Percentiles rank a stretch among this genome's conserved stretches.
Evolutionary conservation across 2,113 vertebrate genomes (phyloP).

Genomic region (Atherinomorus stipes): DNA sequence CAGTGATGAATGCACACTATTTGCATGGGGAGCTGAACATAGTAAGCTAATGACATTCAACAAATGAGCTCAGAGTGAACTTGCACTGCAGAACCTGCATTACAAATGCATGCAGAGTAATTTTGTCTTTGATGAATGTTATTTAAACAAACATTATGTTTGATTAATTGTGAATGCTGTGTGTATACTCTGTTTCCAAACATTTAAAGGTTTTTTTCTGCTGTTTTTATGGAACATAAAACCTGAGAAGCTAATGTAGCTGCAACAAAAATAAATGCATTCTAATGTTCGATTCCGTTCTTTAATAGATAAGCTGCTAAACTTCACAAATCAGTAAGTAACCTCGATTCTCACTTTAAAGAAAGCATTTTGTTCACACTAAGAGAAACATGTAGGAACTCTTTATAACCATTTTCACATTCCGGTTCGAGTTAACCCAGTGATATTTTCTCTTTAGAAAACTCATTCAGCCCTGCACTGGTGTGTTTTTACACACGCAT

Average conservation of each 20-base stretch:
- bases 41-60: conserved; percentile 51
- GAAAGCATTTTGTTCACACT: background rate
- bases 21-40: conserved; percentile 56
- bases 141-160: conserved; percentile 23
- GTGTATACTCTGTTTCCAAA: conserved; percentile 15
- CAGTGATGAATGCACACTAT: conserved; percentile 64
- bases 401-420: background rate
- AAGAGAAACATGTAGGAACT: background rate
- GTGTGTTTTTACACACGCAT: too few species aligned
- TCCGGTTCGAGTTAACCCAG: too few species aligned
- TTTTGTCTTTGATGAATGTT: conserved; percentile 43
- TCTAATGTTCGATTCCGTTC: background rate
- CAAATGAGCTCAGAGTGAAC: conserved; percentile 55
- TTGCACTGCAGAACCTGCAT: conserved; percentile 23
- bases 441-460: too few species aligned
- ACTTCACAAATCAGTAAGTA: background rate
- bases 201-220: conserved; percentile 8
- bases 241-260: background rate
- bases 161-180: conserved; percentile 51
- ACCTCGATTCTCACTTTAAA: background rate
- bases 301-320: background rate
- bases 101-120: conserved; percentile 25
- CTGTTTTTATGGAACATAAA: background rate
- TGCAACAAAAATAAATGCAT: conserved; percentile 1
- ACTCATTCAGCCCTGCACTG: too few species aligned